phyloP scores from a whole-genome alignment of 2,888 invertebrate species.

The Zootermopsis nevadensis region DNA sequence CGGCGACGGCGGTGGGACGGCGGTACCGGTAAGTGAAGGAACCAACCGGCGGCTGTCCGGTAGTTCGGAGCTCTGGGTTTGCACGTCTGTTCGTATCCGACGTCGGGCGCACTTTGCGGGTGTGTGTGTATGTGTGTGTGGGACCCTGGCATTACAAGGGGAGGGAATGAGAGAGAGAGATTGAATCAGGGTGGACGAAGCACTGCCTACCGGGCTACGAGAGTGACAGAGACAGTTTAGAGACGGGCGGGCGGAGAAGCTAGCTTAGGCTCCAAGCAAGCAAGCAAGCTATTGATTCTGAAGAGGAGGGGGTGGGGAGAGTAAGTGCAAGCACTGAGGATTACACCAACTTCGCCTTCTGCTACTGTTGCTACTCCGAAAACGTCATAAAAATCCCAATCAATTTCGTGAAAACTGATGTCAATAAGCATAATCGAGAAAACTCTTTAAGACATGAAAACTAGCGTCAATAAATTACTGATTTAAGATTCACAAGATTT shows the following conservation, averaged over 20 bases:
- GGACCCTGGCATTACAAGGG: conserved; percentile 17
- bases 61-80: conserved; percentile 59
- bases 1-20: conserved; percentile 14
- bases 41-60: conserved; percentile 21
- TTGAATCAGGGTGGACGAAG: conserved; percentile 37
- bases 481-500: too few species aligned
- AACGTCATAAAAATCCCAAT: not conserved
- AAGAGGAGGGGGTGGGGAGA: conserved; percentile 60
- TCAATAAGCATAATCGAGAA: not conserved
- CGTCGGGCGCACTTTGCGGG: conserved; percentile 68
- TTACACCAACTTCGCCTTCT: conserved; percentile 45
- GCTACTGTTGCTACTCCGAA: not conserved
- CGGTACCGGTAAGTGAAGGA: conserved; percentile 22
- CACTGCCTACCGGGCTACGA: not conserved
- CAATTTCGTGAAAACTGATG: not conserved
- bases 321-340: conserved; percentile 55
- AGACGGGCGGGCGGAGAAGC: conserved; percentile 24
- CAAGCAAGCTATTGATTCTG: conserved; percentile 52
- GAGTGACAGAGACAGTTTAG: conserved; percentile 44
- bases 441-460: too few species aligned
- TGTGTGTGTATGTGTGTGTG: conserved; percentile 1
- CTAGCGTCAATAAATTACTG: too few species aligned
- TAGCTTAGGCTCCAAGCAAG: conserved; percentile 49
- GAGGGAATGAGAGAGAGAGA: conserved; percentile 41
- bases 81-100: conserved; percentile 65